Percentiles rank a stretch among this genome's conserved stretches.
Conservation (phyloP, 2,888 invertebrate species). For the Cryptocheilus praepositus region DNA sequence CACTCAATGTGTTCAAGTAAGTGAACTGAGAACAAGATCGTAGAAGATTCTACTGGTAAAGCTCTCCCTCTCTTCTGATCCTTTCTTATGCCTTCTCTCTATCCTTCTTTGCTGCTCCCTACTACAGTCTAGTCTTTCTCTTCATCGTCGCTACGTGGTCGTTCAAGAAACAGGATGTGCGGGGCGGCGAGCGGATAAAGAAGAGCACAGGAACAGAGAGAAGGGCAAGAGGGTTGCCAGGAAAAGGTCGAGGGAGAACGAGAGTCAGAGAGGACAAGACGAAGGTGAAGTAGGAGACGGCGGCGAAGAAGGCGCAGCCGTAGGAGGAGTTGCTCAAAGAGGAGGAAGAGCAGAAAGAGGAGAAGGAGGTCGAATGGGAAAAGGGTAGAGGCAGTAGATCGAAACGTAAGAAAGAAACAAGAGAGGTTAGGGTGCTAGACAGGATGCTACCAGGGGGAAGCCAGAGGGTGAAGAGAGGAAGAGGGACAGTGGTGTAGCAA, state of each 20-base stretch:
- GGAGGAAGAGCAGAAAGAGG: conserved; percentile 29
- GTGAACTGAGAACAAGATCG: too few relatives aligned
- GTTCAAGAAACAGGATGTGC: conserved; percentile 59
- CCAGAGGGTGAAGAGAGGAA: conserved; percentile 46
- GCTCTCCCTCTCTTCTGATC: conserved; percentile 4
- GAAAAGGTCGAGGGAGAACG: conserved; percentile 50
- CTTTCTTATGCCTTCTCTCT: conserved; percentile 17
- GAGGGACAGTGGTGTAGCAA: conserved; percentile 34
- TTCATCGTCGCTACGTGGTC: conserved; percentile 16
- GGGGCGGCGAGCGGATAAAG: conserved; percentile 45
- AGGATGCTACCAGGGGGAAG: conserved; percentile 41
- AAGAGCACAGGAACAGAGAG: conserved; percentile 33
- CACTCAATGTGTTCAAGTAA: too few relatives aligned
- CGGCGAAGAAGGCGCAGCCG: conserved; percentile 45
- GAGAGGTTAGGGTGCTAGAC: conserved; percentile 50
- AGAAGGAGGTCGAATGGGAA: conserved; percentile 21
- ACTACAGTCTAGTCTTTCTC: conserved; percentile 14
- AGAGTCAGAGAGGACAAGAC: conserved; percentile 41
- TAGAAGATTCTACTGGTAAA: too few relatives aligned
- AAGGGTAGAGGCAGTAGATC: conserved; percentile 44
- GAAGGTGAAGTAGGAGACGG: conserved; percentile 45
- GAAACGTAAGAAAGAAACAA: conserved; percentile 49
- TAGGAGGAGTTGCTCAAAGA: conserved; percentile 33
- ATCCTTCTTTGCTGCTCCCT: conserved; percentile 18
- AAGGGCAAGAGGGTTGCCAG: conserved; percentile 51